Base-by-base conservation (phyloP, 2,113 vertebrate genomes). In the Meriones unguiculatus region DNA sequence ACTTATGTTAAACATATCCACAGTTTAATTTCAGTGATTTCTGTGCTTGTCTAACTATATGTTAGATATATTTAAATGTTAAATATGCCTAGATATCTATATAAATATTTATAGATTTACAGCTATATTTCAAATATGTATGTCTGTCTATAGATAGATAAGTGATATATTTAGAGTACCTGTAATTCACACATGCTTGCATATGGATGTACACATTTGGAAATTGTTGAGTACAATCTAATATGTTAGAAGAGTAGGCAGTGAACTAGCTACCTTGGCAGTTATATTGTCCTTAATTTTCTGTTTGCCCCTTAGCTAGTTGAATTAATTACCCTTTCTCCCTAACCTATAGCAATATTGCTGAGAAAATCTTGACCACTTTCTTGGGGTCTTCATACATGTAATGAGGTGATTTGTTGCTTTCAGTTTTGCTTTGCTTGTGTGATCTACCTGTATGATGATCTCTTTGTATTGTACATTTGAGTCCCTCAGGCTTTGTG, bases 201-300 rank as follows among this genome's bases (percentile, higher is more conserved):
- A 54, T 10, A 35, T 38, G 24, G 25, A 32, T 38, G 9, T n/a
- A 50, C 59, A 41, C 38, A 76, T 70, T 77, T 85, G 77, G 15
- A 85, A 64, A 52, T 82, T 88, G 84, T 30, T 54, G 87, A 73
- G 52, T n/a, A 87, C 62, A 96, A 72, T 35, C 89, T 75, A 38
- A 50, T 46, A 59, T 77, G 8, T 86, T 52, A 28, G 50, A 72
- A 57, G 20, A 76, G 14, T 52, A 65, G 38, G 5, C 0, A 46
- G 46, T 62, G 82, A 91, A 28, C 82, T 84, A 13, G 9, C 41
- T n/a, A 7, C 46, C 75, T 30, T 50, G 75, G 24, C 20, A 50
- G 22, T 46, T 28, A 7, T 25, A 50, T 12, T 14, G 41, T 50
- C 41, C 75, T 76, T 76, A 5, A 46, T 76, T 50, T 12, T 12